Evolutionary conservation across 2,888 invertebrate species (phyloP).

Genomic region (Leptopterna dolabrata): DNA sequence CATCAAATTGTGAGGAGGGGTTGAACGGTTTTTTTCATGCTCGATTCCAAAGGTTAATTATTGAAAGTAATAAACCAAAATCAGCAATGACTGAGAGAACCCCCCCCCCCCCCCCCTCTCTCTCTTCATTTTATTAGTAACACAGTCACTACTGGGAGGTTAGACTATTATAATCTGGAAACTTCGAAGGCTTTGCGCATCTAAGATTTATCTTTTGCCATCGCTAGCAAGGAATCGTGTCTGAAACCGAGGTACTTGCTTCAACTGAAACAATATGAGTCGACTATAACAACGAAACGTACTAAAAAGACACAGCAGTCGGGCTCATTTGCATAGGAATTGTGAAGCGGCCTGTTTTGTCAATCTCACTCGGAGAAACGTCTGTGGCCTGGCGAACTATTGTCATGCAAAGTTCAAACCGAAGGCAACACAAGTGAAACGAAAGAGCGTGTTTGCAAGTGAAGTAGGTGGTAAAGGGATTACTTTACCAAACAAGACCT

Average conservation of each 20-base stretch:
- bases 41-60: too few relatives aligned
- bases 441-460: constrained; percentile 26
- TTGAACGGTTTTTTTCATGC: too few relatives aligned
- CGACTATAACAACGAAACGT: not conserved
- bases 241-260: not conserved
- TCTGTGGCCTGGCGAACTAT: not conserved
- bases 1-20: too few relatives aligned
- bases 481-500: not conserved
- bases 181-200: too few relatives aligned
- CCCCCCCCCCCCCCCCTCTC: too few relatives aligned
- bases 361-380: not conserved
- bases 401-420: not conserved
- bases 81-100: too few relatives aligned
- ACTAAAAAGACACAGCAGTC: constrained; percentile 9
- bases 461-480: not conserved
- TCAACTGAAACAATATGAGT: not conserved
- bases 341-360: constrained; percentile 9
- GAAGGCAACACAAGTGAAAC: not conserved
- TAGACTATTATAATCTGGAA: too few relatives aligned
- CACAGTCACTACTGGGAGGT: too few relatives aligned
- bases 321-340: not conserved
- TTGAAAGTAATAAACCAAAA: too few relatives aligned
- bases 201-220: too few relatives aligned
- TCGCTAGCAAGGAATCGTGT: too few relatives aligned
- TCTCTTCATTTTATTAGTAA: too few relatives aligned